Base-by-base conservation (phyloP, 2,797 vertebrate genomes). In the Scleropages formosus region DNA sequence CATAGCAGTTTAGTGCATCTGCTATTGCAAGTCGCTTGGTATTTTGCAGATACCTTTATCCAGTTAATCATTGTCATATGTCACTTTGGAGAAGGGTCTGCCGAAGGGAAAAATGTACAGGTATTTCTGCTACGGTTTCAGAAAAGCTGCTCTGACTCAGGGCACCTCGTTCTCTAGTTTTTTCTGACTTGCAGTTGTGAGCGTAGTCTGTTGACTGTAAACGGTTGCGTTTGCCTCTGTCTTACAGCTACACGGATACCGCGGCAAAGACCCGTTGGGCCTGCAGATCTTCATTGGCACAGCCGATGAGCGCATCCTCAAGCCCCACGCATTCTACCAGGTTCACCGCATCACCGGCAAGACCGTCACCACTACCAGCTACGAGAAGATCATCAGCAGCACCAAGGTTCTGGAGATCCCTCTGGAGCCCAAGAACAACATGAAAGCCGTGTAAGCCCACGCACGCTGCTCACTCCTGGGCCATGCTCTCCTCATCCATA, bases 231-330 rank as follows among this genome's bases (percentile, higher is more conserved):
- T 4, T 51, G 12, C 18, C 4, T 12, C 47, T 62, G n/a, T 31
- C 63, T 16, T 75, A 53, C 88, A 99, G 97, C 90, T 99, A 76
- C 96, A 95, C 0, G 98, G 98, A 75, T 99, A 98, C 86, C 90
- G 96, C 90, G 96, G 96, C 68, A 98, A 94, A 83, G 97, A 98
- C 75, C 95, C 96, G 0, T 91, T 99, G 63, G 95, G 93, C 2
- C 93, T 99, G 74, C 97, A 99, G 90, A 98, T 98, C 88, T 99
- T 99, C 89, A 99, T 99, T 0, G 98, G 98, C 76, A 99, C 98
- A 0, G 97, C 98, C 0, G 98, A 99, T 0, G 98, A 99, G 84
- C 89, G 98, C 63, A 97, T 99, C 87, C 94, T 99, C 1, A 98
- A 98, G 79, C 98, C 98, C 0, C 98, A 99, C 0, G 97, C 98